phyloP scores from a whole-genome alignment of 2,888 invertebrate species.

The Metalampra italica region DNA sequence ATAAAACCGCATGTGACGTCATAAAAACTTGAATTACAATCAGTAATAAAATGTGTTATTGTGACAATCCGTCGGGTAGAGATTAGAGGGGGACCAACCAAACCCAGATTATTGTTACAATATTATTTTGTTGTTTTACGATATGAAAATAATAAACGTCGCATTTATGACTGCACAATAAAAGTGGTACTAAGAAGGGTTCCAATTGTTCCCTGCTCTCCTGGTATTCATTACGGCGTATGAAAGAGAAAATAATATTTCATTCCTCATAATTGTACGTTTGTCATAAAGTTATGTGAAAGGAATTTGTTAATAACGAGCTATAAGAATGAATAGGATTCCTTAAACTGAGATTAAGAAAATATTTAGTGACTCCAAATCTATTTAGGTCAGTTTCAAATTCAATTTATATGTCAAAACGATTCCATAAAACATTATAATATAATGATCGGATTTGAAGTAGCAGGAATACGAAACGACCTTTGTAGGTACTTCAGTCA shows the following conservation, averaged over 20 bases:
- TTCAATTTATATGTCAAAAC: too few relatives aligned
- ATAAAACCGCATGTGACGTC: slow-evolving; percentile 51
- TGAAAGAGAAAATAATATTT: slow-evolving; percentile 14
- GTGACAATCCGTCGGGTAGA: slow-evolving; percentile 46
- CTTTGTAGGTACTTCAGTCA: too few relatives aligned
- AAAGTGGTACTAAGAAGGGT: slow-evolving; percentile 50
- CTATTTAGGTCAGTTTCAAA: too few relatives aligned
- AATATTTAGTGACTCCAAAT: too few relatives aligned
- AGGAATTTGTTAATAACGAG: slow-evolving; percentile 3
- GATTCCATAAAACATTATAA: too few relatives aligned
- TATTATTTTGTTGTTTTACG: slow-evolving; percentile 75
- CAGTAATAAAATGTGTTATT: slow-evolving; percentile 60
- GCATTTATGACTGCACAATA: slow-evolving; percentile 62
- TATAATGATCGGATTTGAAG: too few relatives aligned
- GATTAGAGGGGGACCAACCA: slow-evolving; percentile 48
- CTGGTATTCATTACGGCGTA: slow-evolving; percentile 16
- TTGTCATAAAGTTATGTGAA: slow-evolving; percentile 3
- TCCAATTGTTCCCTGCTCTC: slow-evolving; percentile 30
- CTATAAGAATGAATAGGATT: neutral
- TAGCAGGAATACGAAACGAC: too few relatives aligned
- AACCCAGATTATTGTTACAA: slow-evolving; percentile 54
- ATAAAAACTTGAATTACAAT: slow-evolving; percentile 61
- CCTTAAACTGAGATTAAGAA: neutral
- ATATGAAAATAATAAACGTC: slow-evolving; percentile 69
- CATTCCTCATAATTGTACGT: slow-evolving; percentile 8